Evolutionary conservation across 1,140 invertebrate species (phyloP), one percentile per base, ranked within the genome.

Genomic region (Pseudomyrmex dendroicus): DNA sequence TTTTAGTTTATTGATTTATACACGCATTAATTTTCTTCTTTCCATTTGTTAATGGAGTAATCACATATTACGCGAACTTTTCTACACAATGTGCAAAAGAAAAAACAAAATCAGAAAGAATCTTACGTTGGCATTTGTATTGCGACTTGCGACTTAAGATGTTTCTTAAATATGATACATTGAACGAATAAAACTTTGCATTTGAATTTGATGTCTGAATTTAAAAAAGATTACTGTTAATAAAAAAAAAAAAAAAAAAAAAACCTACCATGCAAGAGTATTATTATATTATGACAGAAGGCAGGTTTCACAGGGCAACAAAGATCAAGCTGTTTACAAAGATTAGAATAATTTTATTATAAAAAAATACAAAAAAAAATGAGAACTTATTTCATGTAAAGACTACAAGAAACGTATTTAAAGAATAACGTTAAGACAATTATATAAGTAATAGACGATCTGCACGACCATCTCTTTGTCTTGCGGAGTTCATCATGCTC

Each of bases 301-400:
- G 93, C 93, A 94, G 93, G 94, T 94, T 94, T 94, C 94, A 94
- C 93, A 91, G 94, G 93, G 93, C 94, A 94, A 94, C 94, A 94
- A 94, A 90, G 35, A 35, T 35, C 35, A 35, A 93, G 91, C 91
- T 93, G 86, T 94, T 94, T 90, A 94, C 89, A 92, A 93, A 90
- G 91, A 91, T 93, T 91, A 92, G 89, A 89, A 90, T 92, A 93
- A 93, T 92, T 93, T 93, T 94, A 94, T 93, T 93, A 93, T 91
- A 92, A 89, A 92, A 91, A 90, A 93, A 89, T 82, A 90, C 46
- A 87, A 90, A 90, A 89, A 90, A 91, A 92, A 90, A 86, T 70
- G 84, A 86, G 78, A 91, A 91, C 85, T 80, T 82, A 90, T 90
- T 91, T 92, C 89, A 91, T 86, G 86, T 62, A 84, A 84, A 90